Evolutionary conservation across 1,140 invertebrate species (phyloP).

Genomic region (Drosophila quadrilineata): DNA sequence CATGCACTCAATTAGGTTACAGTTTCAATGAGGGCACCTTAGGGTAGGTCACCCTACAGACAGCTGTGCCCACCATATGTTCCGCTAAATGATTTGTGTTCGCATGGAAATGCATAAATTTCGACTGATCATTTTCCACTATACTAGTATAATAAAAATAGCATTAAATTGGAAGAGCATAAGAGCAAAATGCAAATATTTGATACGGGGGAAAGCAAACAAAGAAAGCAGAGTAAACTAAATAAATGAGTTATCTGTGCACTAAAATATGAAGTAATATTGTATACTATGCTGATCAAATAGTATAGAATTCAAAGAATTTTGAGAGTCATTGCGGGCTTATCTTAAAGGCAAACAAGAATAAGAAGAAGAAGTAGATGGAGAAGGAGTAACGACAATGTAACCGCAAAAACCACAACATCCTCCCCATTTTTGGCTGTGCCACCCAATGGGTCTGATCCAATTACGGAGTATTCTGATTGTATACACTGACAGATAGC

Average conservation of each 20-base stretch:
- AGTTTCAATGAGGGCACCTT: conserved; percentile 6
- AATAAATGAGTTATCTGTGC: too few species aligned
- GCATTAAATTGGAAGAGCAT: not conserved
- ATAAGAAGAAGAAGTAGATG: not conserved
- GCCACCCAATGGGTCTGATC: conserved; percentile 34
- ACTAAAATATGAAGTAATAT: too few species aligned
- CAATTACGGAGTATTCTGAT: conserved; percentile 45
- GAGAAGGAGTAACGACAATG: not conserved
- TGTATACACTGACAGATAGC: conserved; percentile 29
- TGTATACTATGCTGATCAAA: too few species aligned
- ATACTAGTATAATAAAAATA: too few species aligned
- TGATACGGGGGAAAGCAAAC: not conserved
- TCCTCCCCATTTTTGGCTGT: conserved; percentile 37
- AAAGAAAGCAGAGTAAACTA: too few species aligned
- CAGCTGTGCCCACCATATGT: conserved; percentile 3
- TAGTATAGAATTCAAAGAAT: too few species aligned
- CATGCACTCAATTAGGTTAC: conserved; percentile 38
- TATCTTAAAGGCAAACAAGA: conserved; percentile 3
- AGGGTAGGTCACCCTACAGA: conserved; percentile 25
- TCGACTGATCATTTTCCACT: too few species aligned
- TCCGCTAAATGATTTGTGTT: conserved; percentile 22
- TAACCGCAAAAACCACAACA: conserved; percentile 74
- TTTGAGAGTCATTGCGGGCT: too few species aligned
- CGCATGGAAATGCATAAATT: conserved; percentile 3
- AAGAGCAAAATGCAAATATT: not conserved